These are phyloP conservation scores for Propithecus deckenii DNA, from an alignment of 2,797 vertebrate species.

Conservation along the genomic window DNA sequence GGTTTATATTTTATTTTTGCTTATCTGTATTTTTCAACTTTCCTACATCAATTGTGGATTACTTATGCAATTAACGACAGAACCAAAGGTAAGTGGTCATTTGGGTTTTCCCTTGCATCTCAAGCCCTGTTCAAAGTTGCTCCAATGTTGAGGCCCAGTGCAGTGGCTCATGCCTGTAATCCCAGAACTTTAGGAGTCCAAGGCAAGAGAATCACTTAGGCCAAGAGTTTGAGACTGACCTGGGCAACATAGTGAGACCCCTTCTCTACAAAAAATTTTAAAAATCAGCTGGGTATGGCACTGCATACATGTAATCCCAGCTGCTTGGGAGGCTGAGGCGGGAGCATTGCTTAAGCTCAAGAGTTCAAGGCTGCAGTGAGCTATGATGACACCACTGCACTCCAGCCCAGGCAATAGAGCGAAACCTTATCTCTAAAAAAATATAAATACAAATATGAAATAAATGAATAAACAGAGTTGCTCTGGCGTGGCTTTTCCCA, in stretches of 20 bases:
- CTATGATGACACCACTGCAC: neutral
- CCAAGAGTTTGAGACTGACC: neutral
- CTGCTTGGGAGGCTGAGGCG: neutral
- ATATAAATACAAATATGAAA: neutral
- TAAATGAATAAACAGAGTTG: neutral
- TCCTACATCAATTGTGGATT: neutral
- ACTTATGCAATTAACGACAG: neutral
- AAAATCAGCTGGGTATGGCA: neutral
- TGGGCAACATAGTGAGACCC: neutral
- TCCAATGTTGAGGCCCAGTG: neutral
- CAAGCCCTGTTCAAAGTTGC: neutral
- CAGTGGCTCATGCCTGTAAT: neutral
- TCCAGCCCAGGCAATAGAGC: neutral
- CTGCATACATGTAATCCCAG: neutral
- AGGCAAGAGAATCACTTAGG: neutral
- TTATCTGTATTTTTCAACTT: neutral
- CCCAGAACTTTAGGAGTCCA: neutral
- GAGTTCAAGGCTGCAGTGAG: neutral
- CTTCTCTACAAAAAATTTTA: neutral
- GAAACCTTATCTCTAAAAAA: neutral
- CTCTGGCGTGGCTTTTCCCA: neutral
- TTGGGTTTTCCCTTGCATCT: no score
- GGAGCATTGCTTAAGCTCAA: neutral
- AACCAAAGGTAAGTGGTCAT: neutral
- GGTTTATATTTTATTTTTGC: neutral